Evolutionary conservation across 30 jellyfish, hydroid and myxozoan genomes (phyloP), one percentile per base, ranked within the genome.

Genomic region (Hydractinia echinata): DNA sequence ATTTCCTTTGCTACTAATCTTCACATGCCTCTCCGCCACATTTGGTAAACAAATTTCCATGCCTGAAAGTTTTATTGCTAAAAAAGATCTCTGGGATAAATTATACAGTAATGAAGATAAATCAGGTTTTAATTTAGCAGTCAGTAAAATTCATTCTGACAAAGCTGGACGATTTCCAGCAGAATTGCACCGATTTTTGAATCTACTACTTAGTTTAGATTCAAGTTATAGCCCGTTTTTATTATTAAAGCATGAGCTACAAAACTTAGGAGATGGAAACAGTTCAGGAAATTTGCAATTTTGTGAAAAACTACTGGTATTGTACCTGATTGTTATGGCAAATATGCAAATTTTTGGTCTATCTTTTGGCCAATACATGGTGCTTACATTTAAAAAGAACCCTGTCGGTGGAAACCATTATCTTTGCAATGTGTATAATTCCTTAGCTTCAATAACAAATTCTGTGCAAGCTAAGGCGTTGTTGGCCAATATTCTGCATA

Each of bases 61-160:
- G 19, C 74, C 74, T 64, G 74, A 51, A 64, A 64, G 39, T 64
- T 7, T 64, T 44, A 64, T 64, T 44, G 74, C 10, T n/a, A 64
- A 64, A 64, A 13, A n/a, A 6, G 18, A 13, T 64, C 39, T 64
- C 16, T 64, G 39, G 10, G 74, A 64, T 64, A 8, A 6, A 7
- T 51, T 64, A n/a, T 64, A 64, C 16, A 64, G 74, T 13, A 64
- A 64, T n/a, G 18, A 6, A 51, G 18, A 64, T 64, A 9, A 64
- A 64, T 64, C 74, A n/a, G 74, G 74, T 64, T n/a, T 64, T 51
- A 64, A 64, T 13, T n/a, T 6, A 6, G 74, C 74, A 7, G 19
- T 64, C 10, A 7, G 74, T 6, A 44, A 51, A 7, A 44, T 64
- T 64, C 19, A 64, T 1, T n/a, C 19, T 6, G 74, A 64, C 8